Conservation (phyloP, 2,113 vertebrate genomes). For the Crotalus viridis region DNA sequence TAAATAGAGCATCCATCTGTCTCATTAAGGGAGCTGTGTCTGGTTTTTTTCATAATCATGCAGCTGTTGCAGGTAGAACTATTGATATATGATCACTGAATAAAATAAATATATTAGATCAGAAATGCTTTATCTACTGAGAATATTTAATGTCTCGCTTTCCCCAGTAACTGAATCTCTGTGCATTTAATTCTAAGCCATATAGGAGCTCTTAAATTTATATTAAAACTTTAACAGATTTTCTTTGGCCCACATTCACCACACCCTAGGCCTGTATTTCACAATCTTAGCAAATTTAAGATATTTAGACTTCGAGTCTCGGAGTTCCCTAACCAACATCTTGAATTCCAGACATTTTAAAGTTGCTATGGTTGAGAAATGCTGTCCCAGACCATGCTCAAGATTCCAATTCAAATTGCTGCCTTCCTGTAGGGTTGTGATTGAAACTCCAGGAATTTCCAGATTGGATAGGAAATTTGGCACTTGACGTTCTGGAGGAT, state of each 20-base stretch:
- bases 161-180: not conserved
- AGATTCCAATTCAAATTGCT: not conserved
- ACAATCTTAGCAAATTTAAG: not conserved
- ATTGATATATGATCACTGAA: not conserved
- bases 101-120: not conserved
- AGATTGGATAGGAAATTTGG: not conserved
- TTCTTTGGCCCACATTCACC: not conserved
- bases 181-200: not conserved
- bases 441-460: not conserved
- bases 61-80: not conserved
- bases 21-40: not conserved
- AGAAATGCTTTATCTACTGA: not conserved
- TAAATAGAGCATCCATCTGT: not conserved
- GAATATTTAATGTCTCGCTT: not conserved
- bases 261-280: not conserved
- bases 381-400: not conserved
- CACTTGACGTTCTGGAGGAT: not conserved
- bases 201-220: not conserved
- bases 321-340: not conserved
- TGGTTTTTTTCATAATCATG: not conserved
- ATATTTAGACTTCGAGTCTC: not conserved
- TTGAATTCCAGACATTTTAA: not conserved
- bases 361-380: not conserved
- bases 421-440: not conserved
- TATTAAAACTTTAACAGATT: not conserved